Base-by-base conservation (phyloP, 1,140 invertebrate species). In the Myzus persicae region DNA sequence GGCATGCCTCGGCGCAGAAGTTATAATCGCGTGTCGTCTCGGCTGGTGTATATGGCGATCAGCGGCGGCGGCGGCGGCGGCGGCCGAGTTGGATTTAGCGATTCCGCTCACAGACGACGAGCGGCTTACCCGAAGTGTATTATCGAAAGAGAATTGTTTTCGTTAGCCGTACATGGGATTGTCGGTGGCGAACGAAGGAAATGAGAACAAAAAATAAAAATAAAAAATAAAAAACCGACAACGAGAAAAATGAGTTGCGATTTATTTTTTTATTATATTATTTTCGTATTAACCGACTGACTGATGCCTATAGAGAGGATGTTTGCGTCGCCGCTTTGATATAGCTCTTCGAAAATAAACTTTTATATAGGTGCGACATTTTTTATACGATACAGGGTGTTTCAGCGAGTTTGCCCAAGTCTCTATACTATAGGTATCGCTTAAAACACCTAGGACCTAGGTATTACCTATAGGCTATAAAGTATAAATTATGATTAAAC, bases 141-240 rank as follows among this genome's bases (percentile, higher is more conserved):
- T 91, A 67, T 67, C 46, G 54, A 76, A 91, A 31, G 90, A 91
- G 90, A 91, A 91, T 91, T 36, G 90, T 91, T 91, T 91, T 91
- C 59, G 89, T 90, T 90, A 42, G 40, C 89, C 89, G 89, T 90
- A 90, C 51, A 91, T 67, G 90, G 54, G 51, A 81, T 36, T 46
- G 90, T 48, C n/a, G 44, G 18, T n/a, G 44, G 85, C 14, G 18
- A 22, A 87, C 44, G 84, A 31, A n/a, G 31, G 26, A 87, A n/a
- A 36, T 22, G n/a, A 48, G 8, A n/a, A 48, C 1, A 85, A 31
- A 44, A 44, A 85, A 31, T 26, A 42, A 42, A 44, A 31, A 22
- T 31, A 38, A 42, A 42, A 44, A 31, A 22, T 31, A 38, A 42
- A 42, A 42, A 85, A 42, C 9, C 11, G 40, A 40, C 38, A 44